A percentile compares a stretch with the other conserved stretches of the same genome.
Evolutionary conservation across 2,888 invertebrate species (phyloP).

Genomic region (Dasysyrphus albostriatus): DNA sequence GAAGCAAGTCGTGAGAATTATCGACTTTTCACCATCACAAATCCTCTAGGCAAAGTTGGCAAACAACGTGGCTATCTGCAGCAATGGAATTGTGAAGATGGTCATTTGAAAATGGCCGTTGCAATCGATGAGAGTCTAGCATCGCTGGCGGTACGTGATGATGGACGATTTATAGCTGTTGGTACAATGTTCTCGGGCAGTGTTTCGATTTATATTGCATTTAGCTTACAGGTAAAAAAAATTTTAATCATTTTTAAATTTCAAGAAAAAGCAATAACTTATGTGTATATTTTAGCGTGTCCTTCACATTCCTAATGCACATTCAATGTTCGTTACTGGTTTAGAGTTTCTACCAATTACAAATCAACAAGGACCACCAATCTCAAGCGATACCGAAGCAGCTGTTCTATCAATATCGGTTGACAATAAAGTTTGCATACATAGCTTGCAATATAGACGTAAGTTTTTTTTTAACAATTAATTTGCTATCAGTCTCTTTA

Average conservation of each 20-base stretch:
- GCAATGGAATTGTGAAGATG: constrained; percentile 90
- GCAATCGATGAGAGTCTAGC: constrained; percentile 91
- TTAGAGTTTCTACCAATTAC: constrained; percentile 94
- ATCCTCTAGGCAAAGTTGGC: constrained; percentile 90
- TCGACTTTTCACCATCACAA: constrained; percentile 91
- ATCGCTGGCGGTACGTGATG: constrained; percentile 94
- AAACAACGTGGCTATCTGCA: constrained; percentile 90
- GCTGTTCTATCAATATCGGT: constrained; percentile 97
- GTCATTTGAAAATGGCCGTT: constrained; percentile 85
- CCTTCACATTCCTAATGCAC: constrained; percentile 92
- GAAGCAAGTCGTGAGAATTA: constrained; percentile 88
- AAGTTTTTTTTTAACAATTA: constrained; percentile 80
- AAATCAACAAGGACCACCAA: constrained; percentile 88
- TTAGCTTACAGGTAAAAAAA: constrained; percentile 91
- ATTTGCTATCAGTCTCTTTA: neutral
- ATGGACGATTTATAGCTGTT: constrained; percentile 95
- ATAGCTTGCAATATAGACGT: constrained; percentile 93
- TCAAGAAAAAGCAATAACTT: neutral
- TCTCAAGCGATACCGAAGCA: constrained; percentile 91
- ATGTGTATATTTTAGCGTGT: constrained; percentile 86
- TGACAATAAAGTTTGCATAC: constrained; percentile 96
- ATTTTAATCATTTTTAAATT: neutral
- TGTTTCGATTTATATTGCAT: constrained; percentile 95
- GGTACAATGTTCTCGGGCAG: constrained; percentile 97
- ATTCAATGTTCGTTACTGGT: constrained; percentile 98